Conservation (phyloP, 2,797 vertebrate species). For the Premnoplex brunnescens region DNA sequence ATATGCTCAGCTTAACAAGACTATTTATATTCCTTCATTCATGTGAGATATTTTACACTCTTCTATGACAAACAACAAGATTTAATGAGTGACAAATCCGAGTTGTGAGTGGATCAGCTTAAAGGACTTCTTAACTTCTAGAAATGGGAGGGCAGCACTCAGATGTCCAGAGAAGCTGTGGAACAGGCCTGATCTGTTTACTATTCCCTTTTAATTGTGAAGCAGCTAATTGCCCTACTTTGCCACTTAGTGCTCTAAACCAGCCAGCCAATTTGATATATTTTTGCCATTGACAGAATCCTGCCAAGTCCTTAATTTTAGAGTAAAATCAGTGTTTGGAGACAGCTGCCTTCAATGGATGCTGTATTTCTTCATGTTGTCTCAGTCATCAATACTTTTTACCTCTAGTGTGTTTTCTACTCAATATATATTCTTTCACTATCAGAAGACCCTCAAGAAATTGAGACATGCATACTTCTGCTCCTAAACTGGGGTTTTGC, state of each 20-base stretch:
- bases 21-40: neutral
- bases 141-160: neutral
- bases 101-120: neutral
- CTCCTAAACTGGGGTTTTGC: neutral
- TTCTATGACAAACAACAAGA: neutral
- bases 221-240: neutral
- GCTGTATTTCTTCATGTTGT: neutral
- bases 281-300: neutral
- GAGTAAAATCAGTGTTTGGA: neutral
- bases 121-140: neutral
- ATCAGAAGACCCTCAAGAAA: constrained; percentile 4
- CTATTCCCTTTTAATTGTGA: neutral
- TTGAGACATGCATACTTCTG: neutral
- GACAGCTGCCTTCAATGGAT: neutral
- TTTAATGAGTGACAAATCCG: neutral
- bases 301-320: constrained; percentile 1
- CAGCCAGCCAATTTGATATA: neutral
- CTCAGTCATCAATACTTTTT: neutral
- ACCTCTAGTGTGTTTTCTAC: neutral
- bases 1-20: neutral
- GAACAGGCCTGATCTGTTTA: neutral
- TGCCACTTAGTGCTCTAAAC: constrained; percentile 2
- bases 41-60: neutral
- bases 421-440: neutral
- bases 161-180: neutral